Evolutionary conservation across 2,797 vertebrate species (phyloP), one percentile per base, ranked within the genome.

Genomic region (Delichon dasypus): DNA sequence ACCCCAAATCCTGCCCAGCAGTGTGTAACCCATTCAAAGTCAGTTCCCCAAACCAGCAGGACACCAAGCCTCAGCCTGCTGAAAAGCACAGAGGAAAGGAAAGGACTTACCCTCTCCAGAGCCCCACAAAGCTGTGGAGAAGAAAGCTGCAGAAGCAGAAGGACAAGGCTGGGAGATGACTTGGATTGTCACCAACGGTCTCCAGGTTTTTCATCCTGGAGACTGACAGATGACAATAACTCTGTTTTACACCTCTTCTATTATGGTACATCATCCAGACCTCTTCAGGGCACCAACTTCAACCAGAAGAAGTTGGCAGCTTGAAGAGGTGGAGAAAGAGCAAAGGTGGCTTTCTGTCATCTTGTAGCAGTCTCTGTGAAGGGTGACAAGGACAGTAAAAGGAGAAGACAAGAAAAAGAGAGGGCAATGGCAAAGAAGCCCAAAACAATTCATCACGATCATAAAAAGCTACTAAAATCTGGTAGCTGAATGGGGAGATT

Each of bases 21-120:
- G 30, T 3, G 0, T 34, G 55, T 4, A 66, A 34, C 13, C 13
- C 2, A 0, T 32, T n/a, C 38, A 57, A 64, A 82, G 45, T 4
- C 42, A 15, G 13, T 34, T 79, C 21, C 27, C n/a, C 78, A 74
- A 45, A 77, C 4, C n/a, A 60, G 32, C 21, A n/a, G 71, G 36
- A 47, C 27, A 61, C 64, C 20, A 14, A 32, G 57, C 20, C 30
- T 73, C 60, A 42, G 62, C 40, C 58, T 81, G 16, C 40, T 73
- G 47, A 42, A 75, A 85, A 72, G 27, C 54, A 77, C 36, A 48
- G 50, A 51, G 45, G 22, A 0, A 1, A 88, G 12, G 65, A 74
- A 82, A 75, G 34, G 42, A 62, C 20, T 68, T 47, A 22, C 9
- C 19, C 19, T 47, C 34, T 55, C 50, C 54, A 74, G 40, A 68